phyloP scores from a whole-genome alignment of 2,888 invertebrate genomes.

The Phorcus lineatus region DNA sequence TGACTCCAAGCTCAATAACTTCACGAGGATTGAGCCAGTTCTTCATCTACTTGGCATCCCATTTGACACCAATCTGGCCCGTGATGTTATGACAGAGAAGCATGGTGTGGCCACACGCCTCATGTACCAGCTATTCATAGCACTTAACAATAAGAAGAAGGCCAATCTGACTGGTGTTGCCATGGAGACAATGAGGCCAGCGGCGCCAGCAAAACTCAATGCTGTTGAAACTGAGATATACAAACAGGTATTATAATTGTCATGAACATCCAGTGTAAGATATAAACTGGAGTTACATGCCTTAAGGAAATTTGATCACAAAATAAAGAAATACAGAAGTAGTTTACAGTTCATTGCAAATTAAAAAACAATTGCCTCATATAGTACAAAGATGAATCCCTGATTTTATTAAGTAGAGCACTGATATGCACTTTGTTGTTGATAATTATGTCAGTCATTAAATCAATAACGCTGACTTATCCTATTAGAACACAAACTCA shows the following conservation, averaged over 20 bases:
- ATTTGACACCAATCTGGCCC: conserved; percentile 75
- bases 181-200: conserved; percentile 75
- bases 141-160: conserved; percentile 74
- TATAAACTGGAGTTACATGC: too few species aligned
- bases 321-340: too few species aligned
- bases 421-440: too few species aligned
- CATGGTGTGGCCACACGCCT: conserved; percentile 73
- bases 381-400: too few species aligned
- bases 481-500: too few species aligned
- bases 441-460: too few species aligned
- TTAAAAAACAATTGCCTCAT: too few species aligned
- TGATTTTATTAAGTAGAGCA: too few species aligned
- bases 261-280: too few species aligned
- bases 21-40: conserved; percentile 73
- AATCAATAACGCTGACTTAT: too few species aligned
- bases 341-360: too few species aligned
- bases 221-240: conserved; percentile 72
- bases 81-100: conserved; percentile 75
- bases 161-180: conserved; percentile 74
- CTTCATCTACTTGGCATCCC: conserved; percentile 73
- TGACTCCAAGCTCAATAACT: conserved; percentile 75
- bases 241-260: conserved; percentile 66
- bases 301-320: too few species aligned
- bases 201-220: conserved; percentile 74
- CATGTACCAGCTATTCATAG: conserved; percentile 75